phyloP scores from a whole-genome alignment of 2,797 vertebrate species.

The Xiphorhynchus erythropygius region DNA sequence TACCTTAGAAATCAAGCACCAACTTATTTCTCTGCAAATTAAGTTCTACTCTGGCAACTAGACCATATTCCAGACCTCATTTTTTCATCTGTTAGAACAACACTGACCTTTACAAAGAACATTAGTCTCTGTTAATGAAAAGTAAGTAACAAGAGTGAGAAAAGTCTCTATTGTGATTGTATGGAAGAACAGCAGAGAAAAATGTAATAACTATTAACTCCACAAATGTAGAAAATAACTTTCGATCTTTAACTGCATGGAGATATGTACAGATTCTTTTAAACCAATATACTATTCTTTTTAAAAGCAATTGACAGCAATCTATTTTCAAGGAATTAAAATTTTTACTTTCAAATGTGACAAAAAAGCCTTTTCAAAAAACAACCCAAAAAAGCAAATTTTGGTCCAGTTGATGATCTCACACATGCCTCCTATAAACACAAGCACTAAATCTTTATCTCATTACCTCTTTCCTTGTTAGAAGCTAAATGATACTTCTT shows the following conservation, averaged over 20 bases:
- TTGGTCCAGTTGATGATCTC: constrained; percentile 1
- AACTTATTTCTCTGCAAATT: background rate
- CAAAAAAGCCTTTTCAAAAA: background rate
- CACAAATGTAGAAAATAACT: background rate
- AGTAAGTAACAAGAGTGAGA: background rate
- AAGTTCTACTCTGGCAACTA: background rate
- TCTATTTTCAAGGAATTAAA: background rate
- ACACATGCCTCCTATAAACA: constrained; percentile 32
- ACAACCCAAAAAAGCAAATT: background rate
- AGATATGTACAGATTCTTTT: background rate
- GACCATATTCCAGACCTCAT: background rate
- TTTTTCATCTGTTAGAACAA: background rate
- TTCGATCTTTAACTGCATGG: background rate
- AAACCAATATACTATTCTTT: background rate
- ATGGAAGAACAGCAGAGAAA: background rate
- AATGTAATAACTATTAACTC: background rate
- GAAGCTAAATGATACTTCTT: constrained; percentile 69
- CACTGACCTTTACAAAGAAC: background rate
- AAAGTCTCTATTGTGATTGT: background rate
- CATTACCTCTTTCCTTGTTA: constrained; percentile 72
- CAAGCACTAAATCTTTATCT: constrained; percentile 67
- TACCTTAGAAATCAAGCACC: background rate
- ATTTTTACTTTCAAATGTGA: background rate
- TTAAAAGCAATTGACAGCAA: background rate
- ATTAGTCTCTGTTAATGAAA: background rate